Conservation (phyloP, 2,113 vertebrate species). For the Brachyhypopomus gauderio region DNA sequence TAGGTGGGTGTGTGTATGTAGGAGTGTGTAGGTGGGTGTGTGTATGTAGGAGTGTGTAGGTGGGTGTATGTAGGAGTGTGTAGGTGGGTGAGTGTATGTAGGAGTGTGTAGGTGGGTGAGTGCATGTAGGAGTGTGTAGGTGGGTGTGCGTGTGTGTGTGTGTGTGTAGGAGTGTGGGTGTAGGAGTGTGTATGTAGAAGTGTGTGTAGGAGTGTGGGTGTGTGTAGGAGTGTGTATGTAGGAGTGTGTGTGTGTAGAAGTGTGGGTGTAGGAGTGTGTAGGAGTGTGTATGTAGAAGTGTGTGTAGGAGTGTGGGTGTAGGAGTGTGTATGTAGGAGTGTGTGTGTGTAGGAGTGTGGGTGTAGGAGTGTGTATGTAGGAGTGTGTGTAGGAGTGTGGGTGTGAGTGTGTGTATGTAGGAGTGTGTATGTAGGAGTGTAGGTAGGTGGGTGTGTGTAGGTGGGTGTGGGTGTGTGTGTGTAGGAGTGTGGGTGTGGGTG, state of each 20-base stretch:
- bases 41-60: not conserved
- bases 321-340: constrained; percentile 17
- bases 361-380: too few relatives aligned
- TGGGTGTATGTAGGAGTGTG: not conserved
- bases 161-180: not conserved
- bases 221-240: not conserved
- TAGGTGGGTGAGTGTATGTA: not conserved
- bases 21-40: not conserved
- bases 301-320: not conserved
- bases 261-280: constrained; percentile 4
- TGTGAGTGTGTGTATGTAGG: not conserved
- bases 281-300: not conserved
- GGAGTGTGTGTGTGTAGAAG: constrained; percentile 9
- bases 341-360: not conserved
- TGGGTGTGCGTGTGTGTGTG: constrained; percentile 8
- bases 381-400: constrained; percentile 9
- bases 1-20: constrained; percentile 9
- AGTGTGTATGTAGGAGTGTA: constrained; percentile 14
- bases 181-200: too few relatives aligned
- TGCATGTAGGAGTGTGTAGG: too few relatives aligned
- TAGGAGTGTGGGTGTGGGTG: constrained; percentile 7
- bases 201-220: constrained; percentile 4
- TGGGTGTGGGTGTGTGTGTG: constrained; percentile 16
- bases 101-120: not conserved
- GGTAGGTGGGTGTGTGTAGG: not conserved